Evolutionary conservation across 2,113 vertebrate genomes (phyloP), one percentile per base, ranked within the genome.

Genomic region (Desmodus rotundus): DNA sequence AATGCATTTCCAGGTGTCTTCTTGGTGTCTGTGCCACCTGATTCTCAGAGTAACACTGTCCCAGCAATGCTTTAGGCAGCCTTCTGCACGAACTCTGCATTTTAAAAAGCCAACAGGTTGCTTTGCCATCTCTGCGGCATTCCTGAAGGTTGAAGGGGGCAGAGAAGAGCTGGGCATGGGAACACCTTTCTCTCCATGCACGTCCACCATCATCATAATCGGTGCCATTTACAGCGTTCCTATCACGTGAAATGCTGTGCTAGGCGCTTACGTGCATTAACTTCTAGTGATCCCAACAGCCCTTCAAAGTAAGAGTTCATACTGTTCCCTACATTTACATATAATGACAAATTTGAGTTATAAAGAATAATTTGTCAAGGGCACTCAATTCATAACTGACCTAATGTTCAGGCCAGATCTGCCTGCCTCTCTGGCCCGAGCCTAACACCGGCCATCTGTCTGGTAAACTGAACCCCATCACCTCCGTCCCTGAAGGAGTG

Each of bases 381-480:
- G 13, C 76, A 89, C 50, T 96, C 26, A 67, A 36, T 45, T 85
- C 67, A 36, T 67, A 88, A 82, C 61, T 78, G 67, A 58, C 61
- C 72, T 13, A 26, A 5, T 43, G 73, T 84, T 80, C 28, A 10
- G 43, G 47, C 61, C 76, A 85, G n/a, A 81, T 61, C 20, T 6
- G 33, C 28, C 45, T 73, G 65, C 38, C 50, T 93, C 47, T 13
- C 31, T 54, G 50, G 36, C 36, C 81, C 63, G 38, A 88, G 80
- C 89, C 89, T 87, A 89, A 91, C 76, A 96, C 45, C 68, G 24
- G 73, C 38, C 90, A 33, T 61, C 80, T 92, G 76, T 96, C 95
- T 96, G 93, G 82, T 24, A 87, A 98, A 97, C 82, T 77, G 88
- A 94, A 96, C 96, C 95, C 95, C 91, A 91, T 58, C 54, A 91